These are phyloP conservation scores for Caenorhabditis afra DNA, from an alignment of 2,888 invertebrate genomes.

Conservation along the genomic window DNA sequence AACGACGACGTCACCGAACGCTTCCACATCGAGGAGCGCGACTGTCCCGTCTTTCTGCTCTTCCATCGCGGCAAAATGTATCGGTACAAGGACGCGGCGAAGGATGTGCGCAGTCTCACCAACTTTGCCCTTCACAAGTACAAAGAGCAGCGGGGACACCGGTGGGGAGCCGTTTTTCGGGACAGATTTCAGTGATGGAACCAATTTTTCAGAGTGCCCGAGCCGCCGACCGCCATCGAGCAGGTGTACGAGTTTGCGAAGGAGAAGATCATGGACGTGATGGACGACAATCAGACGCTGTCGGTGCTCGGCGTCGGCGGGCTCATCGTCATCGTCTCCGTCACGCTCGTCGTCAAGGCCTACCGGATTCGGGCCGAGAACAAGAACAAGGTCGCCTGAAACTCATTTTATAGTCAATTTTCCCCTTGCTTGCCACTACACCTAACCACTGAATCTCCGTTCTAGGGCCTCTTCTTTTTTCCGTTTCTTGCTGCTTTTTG, in stretches of 20 bases:
- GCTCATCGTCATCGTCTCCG: constrained; percentile 76
- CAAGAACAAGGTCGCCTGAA: constrained; percentile 52
- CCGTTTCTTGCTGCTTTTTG: constrained; percentile 8
- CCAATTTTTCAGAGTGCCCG: constrained; percentile 75
- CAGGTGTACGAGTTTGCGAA: constrained; percentile 79
- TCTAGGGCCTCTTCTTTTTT: constrained; percentile 5
- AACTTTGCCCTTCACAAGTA: constrained; percentile 79
- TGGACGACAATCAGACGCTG: constrained; percentile 79
- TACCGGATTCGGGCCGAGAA: constrained; percentile 71
- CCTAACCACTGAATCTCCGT: constrained; percentile 17
- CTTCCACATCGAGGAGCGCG: constrained; percentile 80
- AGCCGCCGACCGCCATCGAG: constrained; percentile 80
- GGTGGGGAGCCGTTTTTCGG: constrained; percentile 32
- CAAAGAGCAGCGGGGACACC: constrained; percentile 75
- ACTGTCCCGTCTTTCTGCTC: constrained; percentile 80
- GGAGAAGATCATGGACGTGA: constrained; percentile 75
- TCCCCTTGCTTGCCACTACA: constrained; percentile 8
- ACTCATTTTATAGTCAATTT: neutral
- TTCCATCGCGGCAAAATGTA: constrained; percentile 80
- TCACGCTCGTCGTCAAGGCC: constrained; percentile 77
- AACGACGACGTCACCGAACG: constrained; percentile 80
- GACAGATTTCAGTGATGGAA: too few relatives aligned
- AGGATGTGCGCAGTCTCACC: constrained; percentile 78
- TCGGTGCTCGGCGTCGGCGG: constrained; percentile 78
- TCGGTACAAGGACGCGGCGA: constrained; percentile 79